phyloP scores from a whole-genome alignment of 1,140 invertebrate species.

The Diabrotica undecimpunctata region DNA sequence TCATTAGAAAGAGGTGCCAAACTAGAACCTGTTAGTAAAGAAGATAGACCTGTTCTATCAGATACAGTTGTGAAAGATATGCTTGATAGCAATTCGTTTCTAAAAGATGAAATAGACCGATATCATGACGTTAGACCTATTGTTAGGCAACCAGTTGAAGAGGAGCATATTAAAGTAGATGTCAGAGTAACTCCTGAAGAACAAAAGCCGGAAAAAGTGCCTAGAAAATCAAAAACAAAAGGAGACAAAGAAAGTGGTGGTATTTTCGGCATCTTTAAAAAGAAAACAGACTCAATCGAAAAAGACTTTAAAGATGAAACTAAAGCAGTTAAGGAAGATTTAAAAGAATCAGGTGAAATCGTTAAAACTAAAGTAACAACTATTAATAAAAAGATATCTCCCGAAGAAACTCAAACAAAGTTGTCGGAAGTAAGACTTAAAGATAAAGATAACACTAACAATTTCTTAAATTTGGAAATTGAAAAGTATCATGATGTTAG shows the following conservation, averaged over 20 bases:
- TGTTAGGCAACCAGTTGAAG: neutral
- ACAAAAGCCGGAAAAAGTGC: neutral
- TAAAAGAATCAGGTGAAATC: neutral
- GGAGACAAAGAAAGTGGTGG: constrained; percentile 14
- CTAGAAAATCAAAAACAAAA: neutral
- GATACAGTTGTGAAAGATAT: neutral
- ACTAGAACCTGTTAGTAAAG: neutral
- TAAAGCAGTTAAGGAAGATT: neutral
- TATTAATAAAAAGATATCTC: neutral
- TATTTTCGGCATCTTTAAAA: constrained; percentile 26
- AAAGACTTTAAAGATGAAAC: neutral
- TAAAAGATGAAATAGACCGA: constrained; percentile 23
- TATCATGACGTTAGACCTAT: constrained; percentile 21
- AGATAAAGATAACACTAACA: constrained; percentile 15
- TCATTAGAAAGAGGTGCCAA: neutral
- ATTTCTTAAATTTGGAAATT: constrained; percentile 27
- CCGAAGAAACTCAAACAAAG: constrained; percentile 2
- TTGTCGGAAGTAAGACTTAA: constrained; percentile 12
- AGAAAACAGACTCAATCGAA: constrained; percentile 13
- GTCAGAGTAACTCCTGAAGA: neutral
- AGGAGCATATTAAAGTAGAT: no score
- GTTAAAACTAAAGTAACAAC: neutral
- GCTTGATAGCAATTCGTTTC: neutral
- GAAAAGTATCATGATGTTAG: constrained; percentile 28
- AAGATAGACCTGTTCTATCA: neutral